Conservation (phyloP, 2,888 invertebrate species). For the Macrosiphum euphorbiae region DNA sequence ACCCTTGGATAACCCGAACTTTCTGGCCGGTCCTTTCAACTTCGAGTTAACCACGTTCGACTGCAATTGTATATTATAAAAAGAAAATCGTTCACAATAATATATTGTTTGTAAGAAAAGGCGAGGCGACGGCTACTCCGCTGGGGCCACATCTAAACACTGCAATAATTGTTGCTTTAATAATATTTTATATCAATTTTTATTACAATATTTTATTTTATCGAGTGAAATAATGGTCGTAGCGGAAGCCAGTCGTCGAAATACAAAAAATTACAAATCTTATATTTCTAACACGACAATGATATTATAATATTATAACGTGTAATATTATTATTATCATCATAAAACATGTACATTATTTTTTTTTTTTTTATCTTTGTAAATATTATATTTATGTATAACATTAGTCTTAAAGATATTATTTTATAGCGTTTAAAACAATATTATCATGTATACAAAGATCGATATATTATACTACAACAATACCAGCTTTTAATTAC, state of each 20-base stretch:
- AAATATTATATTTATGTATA: slow-evolving; percentile 57
- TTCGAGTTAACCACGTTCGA: no score
- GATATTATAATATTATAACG: not conserved
- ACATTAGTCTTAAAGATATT: slow-evolving; percentile 41
- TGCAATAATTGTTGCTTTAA: no score
- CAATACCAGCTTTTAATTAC: not conserved
- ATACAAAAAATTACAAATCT: not conserved
- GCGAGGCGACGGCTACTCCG: no score
- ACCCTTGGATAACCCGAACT: no score
- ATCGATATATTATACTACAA: not conserved
- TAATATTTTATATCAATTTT: no score
- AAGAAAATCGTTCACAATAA: no score
- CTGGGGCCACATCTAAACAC: no score
- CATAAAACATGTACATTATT: slow-evolving; percentile 48
- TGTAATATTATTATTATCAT: slow-evolving; percentile 26
- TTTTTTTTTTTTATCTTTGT: slow-evolving; percentile 48
- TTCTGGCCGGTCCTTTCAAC: no score
- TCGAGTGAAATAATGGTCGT: not conserved
- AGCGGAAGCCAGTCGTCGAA: not conserved
- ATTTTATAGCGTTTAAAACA: slow-evolving; percentile 16
- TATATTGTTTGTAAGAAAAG: no score
- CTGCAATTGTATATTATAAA: no score
- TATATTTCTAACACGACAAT: not conserved
- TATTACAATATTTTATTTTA: no score
- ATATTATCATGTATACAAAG: not conserved